These are phyloP conservation scores for Tolypeutes matacus DNA, from an alignment of 2,797 vertebrate genomes.

Conservation along the genomic window DNA sequence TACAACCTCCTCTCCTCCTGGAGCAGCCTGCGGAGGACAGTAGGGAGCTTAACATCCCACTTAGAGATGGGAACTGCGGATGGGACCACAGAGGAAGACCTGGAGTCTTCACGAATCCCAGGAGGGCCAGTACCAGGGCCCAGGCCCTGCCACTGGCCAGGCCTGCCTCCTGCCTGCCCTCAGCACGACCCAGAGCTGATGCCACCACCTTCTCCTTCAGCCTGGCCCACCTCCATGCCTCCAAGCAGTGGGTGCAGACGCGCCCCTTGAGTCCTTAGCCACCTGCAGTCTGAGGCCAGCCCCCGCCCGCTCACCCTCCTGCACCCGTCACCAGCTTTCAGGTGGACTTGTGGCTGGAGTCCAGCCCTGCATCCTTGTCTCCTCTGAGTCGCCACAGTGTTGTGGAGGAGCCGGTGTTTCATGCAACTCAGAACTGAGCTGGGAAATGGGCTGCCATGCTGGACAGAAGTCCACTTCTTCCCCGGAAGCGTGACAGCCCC, in stretches of 20 bases:
- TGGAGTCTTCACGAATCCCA: fast-evolving
- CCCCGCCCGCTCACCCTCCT: neutral
- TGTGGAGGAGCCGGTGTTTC: neutral
- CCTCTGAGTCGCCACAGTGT: neutral
- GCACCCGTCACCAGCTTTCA: neutral
- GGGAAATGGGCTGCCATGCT: neutral
- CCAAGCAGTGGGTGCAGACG: neutral
- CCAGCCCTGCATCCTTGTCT: neutral
- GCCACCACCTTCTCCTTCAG: neutral
- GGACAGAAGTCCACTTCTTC: too few relatives aligned
- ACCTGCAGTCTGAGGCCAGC: too few relatives aligned
- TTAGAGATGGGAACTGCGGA: too few relatives aligned
- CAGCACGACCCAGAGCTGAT: neutral
- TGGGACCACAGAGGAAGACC: too few relatives aligned
- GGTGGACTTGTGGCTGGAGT: neutral
- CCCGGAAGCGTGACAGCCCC: neutral
- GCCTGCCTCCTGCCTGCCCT: neutral
- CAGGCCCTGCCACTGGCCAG: neutral
- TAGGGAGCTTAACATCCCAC: fast-evolving
- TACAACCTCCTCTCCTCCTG: neutral
- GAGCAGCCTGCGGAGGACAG: neutral
- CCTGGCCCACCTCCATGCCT: neutral
- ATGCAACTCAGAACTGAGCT: neutral
- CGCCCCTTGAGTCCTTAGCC: fast-evolving
- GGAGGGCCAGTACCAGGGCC: neutral